Evolutionary conservation across 2,113 vertebrate species (phyloP).

Genomic region (Zosterops pallidus): DNA sequence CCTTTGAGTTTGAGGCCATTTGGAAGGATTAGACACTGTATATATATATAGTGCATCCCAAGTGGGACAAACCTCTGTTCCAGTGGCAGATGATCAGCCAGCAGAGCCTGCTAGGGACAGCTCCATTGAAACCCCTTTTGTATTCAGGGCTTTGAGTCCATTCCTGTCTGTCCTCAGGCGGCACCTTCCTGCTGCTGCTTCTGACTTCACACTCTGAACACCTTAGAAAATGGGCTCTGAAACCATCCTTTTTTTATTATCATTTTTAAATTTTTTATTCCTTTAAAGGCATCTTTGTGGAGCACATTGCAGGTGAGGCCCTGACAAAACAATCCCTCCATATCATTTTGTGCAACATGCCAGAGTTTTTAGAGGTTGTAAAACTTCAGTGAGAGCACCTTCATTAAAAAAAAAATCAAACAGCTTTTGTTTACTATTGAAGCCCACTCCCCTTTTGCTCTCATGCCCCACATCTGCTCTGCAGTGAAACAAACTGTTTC

Average conservation of each 20-base stretch:
- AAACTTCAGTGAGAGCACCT: conserved; percentile 27
- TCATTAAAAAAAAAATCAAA: conserved; percentile 33
- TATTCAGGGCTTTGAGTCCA: not conserved
- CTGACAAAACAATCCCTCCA: conserved; percentile 8
- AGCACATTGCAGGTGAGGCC: not conserved
- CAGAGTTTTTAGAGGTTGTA: conserved; percentile 6
- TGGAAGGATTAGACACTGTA: not conserved
- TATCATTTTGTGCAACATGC: not conserved
- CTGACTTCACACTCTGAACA: not conserved
- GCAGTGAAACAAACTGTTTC: not conserved
- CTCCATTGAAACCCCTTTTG: not conserved
- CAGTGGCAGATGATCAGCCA: not conserved
- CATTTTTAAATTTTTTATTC: not conserved
- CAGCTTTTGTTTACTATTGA: conserved; percentile 6
- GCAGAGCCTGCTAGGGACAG: not conserved
- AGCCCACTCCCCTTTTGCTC: not conserved
- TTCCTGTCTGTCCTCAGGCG: not conserved
- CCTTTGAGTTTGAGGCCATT: not conserved
- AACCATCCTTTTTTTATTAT: not conserved
- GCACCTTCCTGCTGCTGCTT: not conserved
- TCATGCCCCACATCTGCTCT: not conserved
- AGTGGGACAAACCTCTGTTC: not conserved
- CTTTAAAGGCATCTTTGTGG: conserved; percentile 21
- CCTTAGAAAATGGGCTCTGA: not conserved
- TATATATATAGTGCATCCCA: not conserved